Conservation (phyloP, 2,888 invertebrate genomes). For the Strigamia maritima region DNA sequence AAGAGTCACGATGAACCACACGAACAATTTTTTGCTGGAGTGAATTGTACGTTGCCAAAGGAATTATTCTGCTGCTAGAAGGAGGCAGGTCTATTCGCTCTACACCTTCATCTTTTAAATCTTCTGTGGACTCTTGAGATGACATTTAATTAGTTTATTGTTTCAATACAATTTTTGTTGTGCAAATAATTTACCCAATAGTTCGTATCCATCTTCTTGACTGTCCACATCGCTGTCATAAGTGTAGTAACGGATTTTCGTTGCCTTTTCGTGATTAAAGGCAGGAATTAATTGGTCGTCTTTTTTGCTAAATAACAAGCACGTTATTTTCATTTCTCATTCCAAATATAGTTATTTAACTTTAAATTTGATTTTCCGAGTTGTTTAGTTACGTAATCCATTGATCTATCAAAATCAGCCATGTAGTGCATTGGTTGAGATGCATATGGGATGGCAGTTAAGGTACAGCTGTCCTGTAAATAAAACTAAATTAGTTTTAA, state of each 20-base stretch:
- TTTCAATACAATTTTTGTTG: background rate
- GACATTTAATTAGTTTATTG: background rate
- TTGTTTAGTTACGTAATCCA: background rate
- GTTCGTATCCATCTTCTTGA: background rate
- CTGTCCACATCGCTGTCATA: background rate
- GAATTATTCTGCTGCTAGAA: background rate
- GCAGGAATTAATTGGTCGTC: background rate
- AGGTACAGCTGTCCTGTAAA: background rate
- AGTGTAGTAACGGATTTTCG: background rate
- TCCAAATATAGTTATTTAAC: background rate
- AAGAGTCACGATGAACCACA: background rate
- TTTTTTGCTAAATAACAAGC: background rate
- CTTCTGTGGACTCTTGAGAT: background rate
- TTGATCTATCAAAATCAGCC: background rate
- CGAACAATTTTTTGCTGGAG: background rate
- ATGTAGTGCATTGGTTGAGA: background rate
- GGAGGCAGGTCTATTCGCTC: background rate
- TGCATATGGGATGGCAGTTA: background rate
- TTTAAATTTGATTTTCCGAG: background rate
- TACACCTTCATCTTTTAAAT: background rate
- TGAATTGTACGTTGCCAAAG: background rate
- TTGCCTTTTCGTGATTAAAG: background rate
- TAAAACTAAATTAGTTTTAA: background rate
- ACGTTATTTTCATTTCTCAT: background rate
- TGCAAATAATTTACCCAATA: background rate